Percentiles rank a stretch among this genome's conserved stretches.
Conservation (phyloP, 2,797 vertebrate genomes). For the Aphelocoma californica region DNA sequence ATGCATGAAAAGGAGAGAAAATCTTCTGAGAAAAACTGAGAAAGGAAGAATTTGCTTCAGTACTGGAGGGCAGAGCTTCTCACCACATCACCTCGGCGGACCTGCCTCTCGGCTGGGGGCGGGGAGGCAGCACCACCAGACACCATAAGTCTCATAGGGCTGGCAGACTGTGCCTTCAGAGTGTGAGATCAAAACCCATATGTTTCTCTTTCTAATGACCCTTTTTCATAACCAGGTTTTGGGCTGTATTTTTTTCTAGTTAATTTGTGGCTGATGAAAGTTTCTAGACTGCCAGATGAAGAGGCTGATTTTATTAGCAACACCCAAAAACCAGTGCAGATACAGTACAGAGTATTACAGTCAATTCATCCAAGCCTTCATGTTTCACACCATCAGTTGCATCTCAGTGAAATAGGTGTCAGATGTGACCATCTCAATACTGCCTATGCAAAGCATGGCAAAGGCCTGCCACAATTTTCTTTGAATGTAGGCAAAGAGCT, state of each 20-base stretch:
- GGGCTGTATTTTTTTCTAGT: not conserved
- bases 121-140: not conserved
- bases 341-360: not conserved
- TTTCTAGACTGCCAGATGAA: not conserved
- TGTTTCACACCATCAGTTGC: not conserved
- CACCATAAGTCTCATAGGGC: not conserved
- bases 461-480: not conserved
- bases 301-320: not conserved
- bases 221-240: not conserved
- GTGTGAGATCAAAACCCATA: slow-evolving; percentile 6
- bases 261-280: slow-evolving; percentile 2
- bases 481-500: not conserved
- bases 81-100: not conserved
- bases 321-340: not conserved
- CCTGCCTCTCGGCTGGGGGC: not conserved
- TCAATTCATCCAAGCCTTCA: not conserved
- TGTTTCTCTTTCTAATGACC: not conserved
- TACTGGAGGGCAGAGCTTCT: not conserved
- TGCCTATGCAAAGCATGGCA: not conserved
- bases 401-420: not conserved
- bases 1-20: not conserved
- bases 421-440: not conserved
- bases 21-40: slow-evolving; percentile 8
- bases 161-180: not conserved
- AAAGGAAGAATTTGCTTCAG: not conserved